Conservation (phyloP, 2,797 vertebrate genomes). For the Ctenopoma kingsleyae region DNA sequence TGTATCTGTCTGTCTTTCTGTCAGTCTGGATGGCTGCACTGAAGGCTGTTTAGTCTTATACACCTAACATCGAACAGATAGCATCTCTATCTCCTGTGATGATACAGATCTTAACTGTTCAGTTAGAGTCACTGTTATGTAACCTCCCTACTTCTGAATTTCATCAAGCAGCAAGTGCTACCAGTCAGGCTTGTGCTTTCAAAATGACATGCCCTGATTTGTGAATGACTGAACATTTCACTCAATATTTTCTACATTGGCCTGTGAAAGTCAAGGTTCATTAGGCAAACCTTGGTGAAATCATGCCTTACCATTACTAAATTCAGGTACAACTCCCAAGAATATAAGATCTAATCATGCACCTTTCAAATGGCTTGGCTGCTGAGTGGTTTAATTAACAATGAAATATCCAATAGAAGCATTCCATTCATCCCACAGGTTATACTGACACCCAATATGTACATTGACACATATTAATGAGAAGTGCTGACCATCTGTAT, state of each 20-base stretch:
- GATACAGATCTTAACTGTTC: conserved; percentile 46
- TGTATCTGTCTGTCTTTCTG: conserved; percentile 78
- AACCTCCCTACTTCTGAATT: conserved; percentile 53
- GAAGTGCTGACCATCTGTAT: conserved; percentile 79
- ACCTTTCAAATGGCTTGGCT: conserved; percentile 75
- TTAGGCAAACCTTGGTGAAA: conserved; percentile 67
- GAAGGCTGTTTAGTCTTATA: conserved; percentile 78
- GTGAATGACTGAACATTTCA: conserved; percentile 73
- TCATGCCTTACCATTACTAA: conserved; percentile 65
- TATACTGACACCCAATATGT: conserved; percentile 80
- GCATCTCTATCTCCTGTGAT: conserved; percentile 54
- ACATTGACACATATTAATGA: conserved; percentile 80
- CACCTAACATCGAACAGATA: conserved; percentile 65
- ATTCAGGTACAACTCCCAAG: conserved; percentile 63
- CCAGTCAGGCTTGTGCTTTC: conserved; percentile 82
- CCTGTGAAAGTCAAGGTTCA: conserved; percentile 66
- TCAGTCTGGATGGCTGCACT: conserved; percentile 72
- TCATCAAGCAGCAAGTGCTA: conserved; percentile 50
- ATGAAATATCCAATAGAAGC: conserved; percentile 75
- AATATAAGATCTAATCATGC: conserved; percentile 79
- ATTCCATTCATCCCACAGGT: conserved; percentile 80
- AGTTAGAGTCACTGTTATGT: conserved; percentile 55
- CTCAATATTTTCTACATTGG: conserved; percentile 63
- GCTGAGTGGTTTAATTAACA: conserved; percentile 69
- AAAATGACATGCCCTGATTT: conserved; percentile 80